Conservation (phyloP, 2,888 invertebrate species). For the Cataglyphis cursor region DNA sequence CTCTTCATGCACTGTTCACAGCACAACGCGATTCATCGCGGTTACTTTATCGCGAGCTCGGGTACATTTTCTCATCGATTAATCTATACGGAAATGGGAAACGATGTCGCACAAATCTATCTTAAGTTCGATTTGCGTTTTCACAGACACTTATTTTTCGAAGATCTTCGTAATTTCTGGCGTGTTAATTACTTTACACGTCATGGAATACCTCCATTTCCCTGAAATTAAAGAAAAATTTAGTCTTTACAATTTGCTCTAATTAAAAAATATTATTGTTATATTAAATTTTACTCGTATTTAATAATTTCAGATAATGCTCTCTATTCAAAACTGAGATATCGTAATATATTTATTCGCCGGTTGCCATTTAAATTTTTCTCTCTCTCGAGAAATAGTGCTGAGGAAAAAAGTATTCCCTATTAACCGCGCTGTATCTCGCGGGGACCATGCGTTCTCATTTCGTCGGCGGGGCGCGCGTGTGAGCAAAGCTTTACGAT, state of each 20-base stretch:
- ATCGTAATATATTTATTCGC: constrained; percentile 28
- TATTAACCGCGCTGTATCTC: constrained; percentile 39
- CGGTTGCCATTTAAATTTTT: constrained; percentile 7
- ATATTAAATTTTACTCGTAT: neutral
- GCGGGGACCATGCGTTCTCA: constrained; percentile 37
- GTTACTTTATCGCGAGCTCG: constrained; percentile 19
- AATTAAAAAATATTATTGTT: too few species aligned
- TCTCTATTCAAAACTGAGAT: neutral
- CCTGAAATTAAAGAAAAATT: constrained; percentile 24
- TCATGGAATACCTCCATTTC: neutral
- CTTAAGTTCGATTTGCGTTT: constrained; percentile 17
- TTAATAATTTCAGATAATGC: neutral
- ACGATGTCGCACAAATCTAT: constrained; percentile 16
- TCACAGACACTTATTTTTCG: constrained; percentile 24
- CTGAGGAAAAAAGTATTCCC: constrained; percentile 15
- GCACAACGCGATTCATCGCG: constrained; percentile 62
- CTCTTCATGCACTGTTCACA: constrained; percentile 62
- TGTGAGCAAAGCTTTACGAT: constrained; percentile 62
- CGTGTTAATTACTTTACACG: neutral
- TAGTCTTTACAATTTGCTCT: neutral
- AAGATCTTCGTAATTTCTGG: neutral
- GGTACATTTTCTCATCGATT: constrained; percentile 21
- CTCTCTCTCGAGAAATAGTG: neutral
- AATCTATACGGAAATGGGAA: neutral
- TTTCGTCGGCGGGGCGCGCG: constrained; percentile 40